Conservation (phyloP, 1,140 invertebrate genomes). For the Trissolcus basalis region DNA sequence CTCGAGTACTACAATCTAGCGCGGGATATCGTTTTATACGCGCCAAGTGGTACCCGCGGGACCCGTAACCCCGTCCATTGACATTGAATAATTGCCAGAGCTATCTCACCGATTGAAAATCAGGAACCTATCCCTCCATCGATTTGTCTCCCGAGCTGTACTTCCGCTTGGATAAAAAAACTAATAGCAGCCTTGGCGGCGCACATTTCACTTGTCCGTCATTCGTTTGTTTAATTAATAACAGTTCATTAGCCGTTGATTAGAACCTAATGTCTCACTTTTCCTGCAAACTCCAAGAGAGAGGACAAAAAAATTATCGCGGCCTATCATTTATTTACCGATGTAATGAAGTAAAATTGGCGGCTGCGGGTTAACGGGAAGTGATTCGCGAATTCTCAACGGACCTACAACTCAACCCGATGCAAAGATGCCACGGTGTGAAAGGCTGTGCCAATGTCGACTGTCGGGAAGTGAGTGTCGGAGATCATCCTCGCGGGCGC, state of each 20-base stretch:
- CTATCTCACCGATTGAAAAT: slow-evolving; percentile 72
- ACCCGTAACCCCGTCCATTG: slow-evolving; percentile 67
- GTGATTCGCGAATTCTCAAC: slow-evolving; percentile 33
- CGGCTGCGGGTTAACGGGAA: slow-evolving; percentile 20
- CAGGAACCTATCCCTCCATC: slow-evolving; percentile 59
- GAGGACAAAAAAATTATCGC: background rate
- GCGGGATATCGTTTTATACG: slow-evolving; percentile 69
- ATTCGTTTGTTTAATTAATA: slow-evolving; percentile 17
- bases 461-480: slow-evolving; percentile 41
- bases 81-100: slow-evolving; percentile 70
- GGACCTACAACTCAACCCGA: slow-evolving; percentile 35
- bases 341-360: slow-evolving; percentile 29
- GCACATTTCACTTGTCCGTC: slow-evolving; percentile 34
- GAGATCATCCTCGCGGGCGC: slow-evolving; percentile 30
- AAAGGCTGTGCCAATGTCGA: slow-evolving; percentile 49
- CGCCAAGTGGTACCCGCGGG: slow-evolving; percentile 68
- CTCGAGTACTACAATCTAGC: slow-evolving; percentile 62
- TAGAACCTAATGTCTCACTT: background rate
- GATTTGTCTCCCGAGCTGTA: slow-evolving; percentile 38
- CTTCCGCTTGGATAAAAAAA: slow-evolving; percentile 18
- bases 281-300: background rate
- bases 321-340: slow-evolving; percentile 18
- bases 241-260: background rate
- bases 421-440: slow-evolving; percentile 31
- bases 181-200: slow-evolving; percentile 27